phyloP scores from a whole-genome alignment of 2,888 invertebrate species.

The Drosophila colorata region DNA sequence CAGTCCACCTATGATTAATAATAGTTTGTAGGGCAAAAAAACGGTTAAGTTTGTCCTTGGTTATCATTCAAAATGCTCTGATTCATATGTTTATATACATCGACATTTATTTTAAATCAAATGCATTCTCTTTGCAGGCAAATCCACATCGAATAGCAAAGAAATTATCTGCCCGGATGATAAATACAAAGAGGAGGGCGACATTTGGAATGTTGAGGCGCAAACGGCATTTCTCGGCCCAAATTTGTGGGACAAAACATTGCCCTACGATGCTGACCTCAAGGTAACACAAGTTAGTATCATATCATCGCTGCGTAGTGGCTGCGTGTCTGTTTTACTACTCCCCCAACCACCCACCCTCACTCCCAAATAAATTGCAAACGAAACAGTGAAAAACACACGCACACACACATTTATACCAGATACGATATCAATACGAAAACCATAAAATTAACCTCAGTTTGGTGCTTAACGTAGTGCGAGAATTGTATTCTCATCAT shows the following conservation, averaged over 20 bases:
- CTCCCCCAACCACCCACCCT: not conserved
- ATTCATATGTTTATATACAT: conserved; percentile 25
- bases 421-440: conserved; percentile 1
- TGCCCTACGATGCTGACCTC: conserved; percentile 96
- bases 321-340: conserved; percentile 68
- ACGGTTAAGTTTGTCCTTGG: conserved; percentile 19
- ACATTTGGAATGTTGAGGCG: conserved; percentile 95
- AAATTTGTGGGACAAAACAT: conserved; percentile 97
- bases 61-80: conserved; percentile 2
- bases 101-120: not conserved
- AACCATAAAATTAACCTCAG: conserved; percentile 47
- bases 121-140: conserved; percentile 86
- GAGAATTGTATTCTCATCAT: conserved; percentile 79
- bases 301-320: conserved; percentile 83
- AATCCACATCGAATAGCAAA: conserved; percentile 86
- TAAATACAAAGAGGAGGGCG: conserved; percentile 93
- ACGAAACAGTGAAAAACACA: conserved; percentile 33
- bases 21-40: conserved; percentile 13
- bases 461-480: conserved; percentile 73
- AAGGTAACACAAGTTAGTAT: conserved; percentile 93
- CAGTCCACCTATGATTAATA: conserved; percentile 34
- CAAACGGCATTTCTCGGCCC: conserved; percentile 98
- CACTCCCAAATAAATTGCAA: conserved; percentile 22
- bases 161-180: conserved; percentile 86
- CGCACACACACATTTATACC: conserved; percentile 16